Evolutionary conservation across 2,797 vertebrate species (phyloP).

Genomic region (Catamblyrhynchus diadema): DNA sequence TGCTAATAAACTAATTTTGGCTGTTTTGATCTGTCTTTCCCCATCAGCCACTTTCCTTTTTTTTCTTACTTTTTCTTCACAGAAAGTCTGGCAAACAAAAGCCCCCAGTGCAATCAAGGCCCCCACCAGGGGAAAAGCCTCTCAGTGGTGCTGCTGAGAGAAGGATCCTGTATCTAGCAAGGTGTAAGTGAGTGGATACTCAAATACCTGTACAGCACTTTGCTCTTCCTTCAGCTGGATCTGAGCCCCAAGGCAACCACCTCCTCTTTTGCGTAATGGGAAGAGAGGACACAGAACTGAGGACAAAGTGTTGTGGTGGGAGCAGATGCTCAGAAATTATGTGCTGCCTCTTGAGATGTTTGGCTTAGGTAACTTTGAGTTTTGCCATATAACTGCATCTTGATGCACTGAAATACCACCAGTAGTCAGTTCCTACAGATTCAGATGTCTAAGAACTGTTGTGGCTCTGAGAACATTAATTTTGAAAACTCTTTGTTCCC

Average conservation of each 20-base stretch:
- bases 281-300: background rate
- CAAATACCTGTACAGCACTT: background rate
- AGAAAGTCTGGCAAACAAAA: background rate
- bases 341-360: background rate
- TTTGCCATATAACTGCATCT: background rate
- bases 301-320: background rate
- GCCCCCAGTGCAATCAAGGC: fast-evolving
- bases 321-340: background rate
- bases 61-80: background rate
- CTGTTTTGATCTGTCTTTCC: background rate
- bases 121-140: background rate
- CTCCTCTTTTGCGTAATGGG: fast-evolving
- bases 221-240: background rate
- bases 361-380: background rate
- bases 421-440: background rate
- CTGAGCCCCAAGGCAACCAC: background rate
- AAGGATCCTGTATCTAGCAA: background rate
- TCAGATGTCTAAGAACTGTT: background rate
- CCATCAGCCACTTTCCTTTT: background rate
- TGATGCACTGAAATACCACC: fast-evolving
- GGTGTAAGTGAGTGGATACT: background rate
- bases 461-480: background rate
- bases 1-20: background rate
- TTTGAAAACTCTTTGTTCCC: background rate
- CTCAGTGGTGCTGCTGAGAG: background rate